Percentiles rank a stretch among this genome's conserved stretches.
Evolutionary conservation across 1,140 invertebrate species (phyloP).

Genomic region (Cydia amplana): DNA sequence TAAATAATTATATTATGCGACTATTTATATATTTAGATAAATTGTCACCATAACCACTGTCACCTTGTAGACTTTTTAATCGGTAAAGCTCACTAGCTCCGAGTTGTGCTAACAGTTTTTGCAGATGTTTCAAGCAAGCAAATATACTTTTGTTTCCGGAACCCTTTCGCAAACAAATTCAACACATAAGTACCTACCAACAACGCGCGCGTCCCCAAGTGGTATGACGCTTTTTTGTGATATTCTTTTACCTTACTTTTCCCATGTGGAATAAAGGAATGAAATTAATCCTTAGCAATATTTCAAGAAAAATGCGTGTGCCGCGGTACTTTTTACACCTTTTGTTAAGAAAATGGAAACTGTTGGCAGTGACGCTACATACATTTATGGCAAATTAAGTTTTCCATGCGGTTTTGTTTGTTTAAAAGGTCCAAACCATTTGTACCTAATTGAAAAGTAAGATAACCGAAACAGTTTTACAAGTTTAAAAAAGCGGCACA

Average conservation of each 20-base stretch:
- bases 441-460: no score
- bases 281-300: conserved; percentile 1
- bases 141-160: neutral
- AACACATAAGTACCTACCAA: conserved; percentile 1
- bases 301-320: neutral
- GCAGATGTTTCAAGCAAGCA: neutral
- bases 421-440: no score
- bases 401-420: no score
- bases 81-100: no score
- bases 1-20: no score
- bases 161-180: neutral
- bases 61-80: no score
- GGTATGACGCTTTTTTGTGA: neutral
- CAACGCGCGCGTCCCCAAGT: neutral
- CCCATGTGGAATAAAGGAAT: neutral
- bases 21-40: no score
- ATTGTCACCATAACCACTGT: no score
- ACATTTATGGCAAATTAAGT: neutral
- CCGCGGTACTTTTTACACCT: neutral
- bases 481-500: no score
- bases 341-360: neutral
- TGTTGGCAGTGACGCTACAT: neutral
- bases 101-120: neutral
- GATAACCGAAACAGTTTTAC: no score
- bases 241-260: neutral